Percentiles rank a stretch among this genome's conserved stretches.
Evolutionary conservation across 2,888 invertebrate species (phyloP).

Genomic region (Allygus modestus): DNA sequence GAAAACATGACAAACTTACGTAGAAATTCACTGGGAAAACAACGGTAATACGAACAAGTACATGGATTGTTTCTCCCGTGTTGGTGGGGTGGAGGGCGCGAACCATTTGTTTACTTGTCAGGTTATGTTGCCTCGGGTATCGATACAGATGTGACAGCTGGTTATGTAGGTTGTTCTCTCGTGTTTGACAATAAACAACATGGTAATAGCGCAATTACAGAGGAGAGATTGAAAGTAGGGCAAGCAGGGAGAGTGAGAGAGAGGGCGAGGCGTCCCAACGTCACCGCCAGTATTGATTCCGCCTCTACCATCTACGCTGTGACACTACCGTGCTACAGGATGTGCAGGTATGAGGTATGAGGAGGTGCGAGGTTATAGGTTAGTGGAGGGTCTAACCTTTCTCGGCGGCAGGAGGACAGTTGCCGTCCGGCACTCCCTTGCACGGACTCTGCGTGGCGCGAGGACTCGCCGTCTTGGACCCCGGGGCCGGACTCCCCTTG

Average conservation of each 20-base stretch:
- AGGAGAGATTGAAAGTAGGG: conserved; percentile 13
- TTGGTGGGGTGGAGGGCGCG: background rate
- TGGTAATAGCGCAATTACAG: background rate
- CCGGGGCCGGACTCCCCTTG: conserved; percentile 58
- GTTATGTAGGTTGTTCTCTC: background rate
- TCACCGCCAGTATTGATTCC: conserved; percentile 40
- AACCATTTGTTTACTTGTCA: background rate
- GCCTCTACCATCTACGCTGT: background rate
- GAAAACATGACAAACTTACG: too few relatives aligned
- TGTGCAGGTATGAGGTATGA: background rate
- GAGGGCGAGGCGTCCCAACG: conserved; percentile 21
- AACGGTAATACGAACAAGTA: too few relatives aligned
- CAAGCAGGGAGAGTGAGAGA: background rate
- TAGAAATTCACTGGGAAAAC: too few relatives aligned
- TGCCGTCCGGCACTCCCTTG: conserved; percentile 63
- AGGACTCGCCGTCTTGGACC: conserved; percentile 52
- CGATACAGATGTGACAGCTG: background rate
- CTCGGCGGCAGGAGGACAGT: conserved; percentile 62
- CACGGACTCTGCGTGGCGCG: conserved; percentile 58
- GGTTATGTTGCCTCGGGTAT: conserved; percentile 2
- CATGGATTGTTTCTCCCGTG: too few relatives aligned
- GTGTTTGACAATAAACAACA: background rate
- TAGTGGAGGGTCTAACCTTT: conserved; percentile 58
- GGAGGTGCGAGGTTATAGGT: background rate
- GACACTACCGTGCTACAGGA: background rate